Percentiles rank a stretch among this genome's conserved stretches.
phyloP scores from a whole-genome alignment of 2,113 vertebrate genomes.

The Ptyas mucosa region DNA sequence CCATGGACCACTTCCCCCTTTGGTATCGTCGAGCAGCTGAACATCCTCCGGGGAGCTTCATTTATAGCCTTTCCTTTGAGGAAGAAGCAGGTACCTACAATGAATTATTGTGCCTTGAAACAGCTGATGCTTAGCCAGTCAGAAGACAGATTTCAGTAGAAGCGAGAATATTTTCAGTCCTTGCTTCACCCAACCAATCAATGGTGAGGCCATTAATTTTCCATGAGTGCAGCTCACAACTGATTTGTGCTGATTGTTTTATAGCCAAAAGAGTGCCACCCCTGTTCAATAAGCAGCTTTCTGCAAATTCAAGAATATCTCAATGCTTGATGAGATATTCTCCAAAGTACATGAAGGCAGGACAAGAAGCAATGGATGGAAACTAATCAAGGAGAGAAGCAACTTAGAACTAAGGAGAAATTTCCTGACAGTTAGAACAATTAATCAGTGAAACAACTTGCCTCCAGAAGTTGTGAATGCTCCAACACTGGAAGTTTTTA shows the following conservation, averaged over 20 bases:
- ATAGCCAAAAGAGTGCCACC: background rate
- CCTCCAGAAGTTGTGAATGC: no score
- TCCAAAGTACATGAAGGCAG: no score
- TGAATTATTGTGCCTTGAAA: background rate
- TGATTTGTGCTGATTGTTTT: background rate
- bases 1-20: slow-evolving; percentile 89
- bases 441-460: no score
- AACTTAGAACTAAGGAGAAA: no score
- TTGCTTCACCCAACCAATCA: background rate
- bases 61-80: slow-evolving; percentile 80
- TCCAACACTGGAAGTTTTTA: no score
- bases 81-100: slow-evolving; percentile 79
- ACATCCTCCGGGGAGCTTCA: slow-evolving; percentile 82
- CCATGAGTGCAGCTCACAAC: background rate
- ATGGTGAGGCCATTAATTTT: background rate
- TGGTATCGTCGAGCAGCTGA: slow-evolving; percentile 93
- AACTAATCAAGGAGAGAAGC: no score
- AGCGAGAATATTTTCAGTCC: background rate
- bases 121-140: background rate
- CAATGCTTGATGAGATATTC: background rate
- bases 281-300: background rate
- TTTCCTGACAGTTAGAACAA: no score
- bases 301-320: background rate
- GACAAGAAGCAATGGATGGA: no score
- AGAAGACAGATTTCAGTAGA: background rate